Evolutionary conservation across 1,140 invertebrate species (phyloP).

Genomic region (Saccostrea glomerata): DNA sequence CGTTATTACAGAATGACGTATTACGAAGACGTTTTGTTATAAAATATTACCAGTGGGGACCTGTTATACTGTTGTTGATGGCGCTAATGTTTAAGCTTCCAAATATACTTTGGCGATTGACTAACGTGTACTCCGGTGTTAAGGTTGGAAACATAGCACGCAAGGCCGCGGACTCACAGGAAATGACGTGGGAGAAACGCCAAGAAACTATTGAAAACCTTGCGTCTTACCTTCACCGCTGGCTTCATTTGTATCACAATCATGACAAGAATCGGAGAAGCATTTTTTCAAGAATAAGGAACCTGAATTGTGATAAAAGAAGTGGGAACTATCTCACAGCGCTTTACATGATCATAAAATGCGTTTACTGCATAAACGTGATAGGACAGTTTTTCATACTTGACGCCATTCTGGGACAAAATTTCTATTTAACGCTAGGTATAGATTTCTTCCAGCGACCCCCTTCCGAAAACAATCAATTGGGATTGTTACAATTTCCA

Average conservation of each 20-base stretch:
- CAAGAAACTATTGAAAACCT: slow-evolving; percentile 67
- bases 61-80: slow-evolving; percentile 79
- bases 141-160: slow-evolving; percentile 66
- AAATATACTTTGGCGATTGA: slow-evolving; percentile 78
- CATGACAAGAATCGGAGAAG: slow-evolving; percentile 61
- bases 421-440: slow-evolving; percentile 77
- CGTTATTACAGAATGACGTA: slow-evolving; percentile 64
- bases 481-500: slow-evolving; percentile 76
- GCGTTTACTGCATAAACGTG: slow-evolving; percentile 79
- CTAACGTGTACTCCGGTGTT: slow-evolving; percentile 66
- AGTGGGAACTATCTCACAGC: slow-evolving; percentile 79
- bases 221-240: slow-evolving; percentile 69
- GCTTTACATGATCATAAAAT: slow-evolving; percentile 80
- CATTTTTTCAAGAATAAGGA: slow-evolving; percentile 61
- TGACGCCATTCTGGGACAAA: slow-evolving; percentile 78
- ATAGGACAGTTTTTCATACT: slow-evolving; percentile 80
- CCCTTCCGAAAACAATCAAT: slow-evolving; percentile 75
- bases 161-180: slow-evolving; percentile 53
- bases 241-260: slow-evolving; percentile 66
- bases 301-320: slow-evolving; percentile 74
- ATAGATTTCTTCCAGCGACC: slow-evolving; percentile 77
- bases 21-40: slow-evolving; percentile 62
- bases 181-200: slow-evolving; percentile 61
- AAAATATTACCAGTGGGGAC: slow-evolving; percentile 80
- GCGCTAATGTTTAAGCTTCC: slow-evolving; percentile 79